These are phyloP conservation scores for Sylvia borin DNA, from an alignment of 2,797 vertebrate genomes.

Conservation along the genomic window DNA sequence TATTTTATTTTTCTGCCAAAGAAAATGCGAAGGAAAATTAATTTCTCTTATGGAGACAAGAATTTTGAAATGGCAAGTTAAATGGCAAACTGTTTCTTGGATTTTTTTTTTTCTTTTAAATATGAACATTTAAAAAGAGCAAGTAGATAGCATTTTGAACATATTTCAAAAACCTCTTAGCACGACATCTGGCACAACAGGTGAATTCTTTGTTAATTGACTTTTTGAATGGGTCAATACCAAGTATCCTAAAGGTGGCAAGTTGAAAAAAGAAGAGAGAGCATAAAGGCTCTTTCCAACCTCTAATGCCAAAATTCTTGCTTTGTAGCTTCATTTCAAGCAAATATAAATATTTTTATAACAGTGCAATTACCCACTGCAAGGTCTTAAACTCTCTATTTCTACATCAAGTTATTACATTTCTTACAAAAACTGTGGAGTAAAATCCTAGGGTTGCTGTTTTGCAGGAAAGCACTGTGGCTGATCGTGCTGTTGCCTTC, in stretches of 20 bases:
- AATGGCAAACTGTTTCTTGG: background rate
- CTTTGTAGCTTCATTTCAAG: background rate
- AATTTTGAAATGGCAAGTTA: background rate
- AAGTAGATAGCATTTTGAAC: background rate
- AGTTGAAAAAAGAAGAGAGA: background rate
- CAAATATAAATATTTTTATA: background rate
- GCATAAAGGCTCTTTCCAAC: background rate
- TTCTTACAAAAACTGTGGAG: background rate
- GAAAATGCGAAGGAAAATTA: background rate
- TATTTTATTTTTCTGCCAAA: background rate
- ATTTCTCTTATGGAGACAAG: background rate
- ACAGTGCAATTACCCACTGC: background rate
- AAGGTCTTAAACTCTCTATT: background rate
- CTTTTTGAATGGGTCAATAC: background rate
- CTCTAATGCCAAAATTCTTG: background rate
- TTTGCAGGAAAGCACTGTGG: background rate
- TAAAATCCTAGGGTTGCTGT: background rate
- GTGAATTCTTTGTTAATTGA: background rate
- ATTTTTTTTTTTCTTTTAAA: background rate
- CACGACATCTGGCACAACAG: background rate
- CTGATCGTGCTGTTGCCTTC: background rate
- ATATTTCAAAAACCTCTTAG: background rate
- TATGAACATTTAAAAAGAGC: background rate
- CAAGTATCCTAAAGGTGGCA: background rate
- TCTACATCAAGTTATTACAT: background rate